A percentile compares a stretch with the other conserved stretches of the same genome.
These are phyloP conservation scores for Bos javanicus DNA, from an alignment of 2,113 vertebrate genomes.

Conservation along the genomic window DNA sequence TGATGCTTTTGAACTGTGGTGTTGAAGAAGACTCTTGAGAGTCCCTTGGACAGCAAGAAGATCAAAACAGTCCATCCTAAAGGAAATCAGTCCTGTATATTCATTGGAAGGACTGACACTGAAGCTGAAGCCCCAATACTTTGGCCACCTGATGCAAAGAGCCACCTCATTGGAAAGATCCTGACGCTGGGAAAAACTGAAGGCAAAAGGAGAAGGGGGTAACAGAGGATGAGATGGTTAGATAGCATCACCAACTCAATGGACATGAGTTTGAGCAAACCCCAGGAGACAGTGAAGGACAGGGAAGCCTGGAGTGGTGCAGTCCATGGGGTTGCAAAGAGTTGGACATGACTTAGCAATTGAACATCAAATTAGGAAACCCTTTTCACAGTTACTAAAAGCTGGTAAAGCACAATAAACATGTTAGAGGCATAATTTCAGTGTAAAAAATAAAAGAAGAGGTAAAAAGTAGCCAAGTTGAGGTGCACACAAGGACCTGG, in stretches of 20 bases:
- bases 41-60: neutral
- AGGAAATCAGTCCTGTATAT: neutral
- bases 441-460: neutral
- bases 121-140: neutral
- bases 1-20: neutral
- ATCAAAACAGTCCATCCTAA: neutral
- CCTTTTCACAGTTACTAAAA: neutral
- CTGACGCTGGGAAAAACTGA: neutral
- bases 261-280: neutral
- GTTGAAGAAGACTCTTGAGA: neutral
- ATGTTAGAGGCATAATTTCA: neutral
- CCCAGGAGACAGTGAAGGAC: neutral
- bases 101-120: neutral
- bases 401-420: neutral
- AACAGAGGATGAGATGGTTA: neutral
- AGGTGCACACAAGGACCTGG: neutral
- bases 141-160: neutral
- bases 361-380: neutral
- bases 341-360: neutral
- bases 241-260: neutral
- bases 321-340: neutral
- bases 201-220: neutral
- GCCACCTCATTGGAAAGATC: neutral
- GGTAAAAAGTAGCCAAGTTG: neutral
- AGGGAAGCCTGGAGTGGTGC: neutral